phyloP scores from a whole-genome alignment of 2,113 vertebrate species.

The Mirza zaza region DNA sequence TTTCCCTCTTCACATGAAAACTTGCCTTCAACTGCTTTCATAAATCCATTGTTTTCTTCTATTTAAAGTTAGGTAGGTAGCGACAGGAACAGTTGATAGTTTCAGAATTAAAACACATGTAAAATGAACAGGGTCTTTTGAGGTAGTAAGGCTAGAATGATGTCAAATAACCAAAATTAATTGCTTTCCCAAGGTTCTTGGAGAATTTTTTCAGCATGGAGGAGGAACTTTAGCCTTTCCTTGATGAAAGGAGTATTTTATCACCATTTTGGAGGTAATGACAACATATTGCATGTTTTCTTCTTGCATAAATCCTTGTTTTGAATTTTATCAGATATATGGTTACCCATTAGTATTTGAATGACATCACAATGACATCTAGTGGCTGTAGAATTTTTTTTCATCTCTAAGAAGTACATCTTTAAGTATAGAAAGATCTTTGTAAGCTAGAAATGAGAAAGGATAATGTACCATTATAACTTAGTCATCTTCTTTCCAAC shows the following conservation, averaged over 20 bases:
- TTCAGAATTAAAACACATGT: background rate
- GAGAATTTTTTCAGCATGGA: background rate
- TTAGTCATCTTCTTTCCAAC: background rate
- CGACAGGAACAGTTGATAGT: background rate
- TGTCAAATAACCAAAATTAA: background rate
- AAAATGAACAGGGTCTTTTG: background rate
- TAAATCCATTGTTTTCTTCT: background rate
- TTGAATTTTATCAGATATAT: background rate
- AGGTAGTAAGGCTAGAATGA: background rate
- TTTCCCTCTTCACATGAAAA: background rate
- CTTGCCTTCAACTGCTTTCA: background rate
- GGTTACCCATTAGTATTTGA: slow-evolving; percentile 36
- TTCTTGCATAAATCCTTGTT: background rate
- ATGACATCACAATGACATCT: slow-evolving; percentile 62
- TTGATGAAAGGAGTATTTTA: background rate
- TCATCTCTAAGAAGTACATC: background rate
- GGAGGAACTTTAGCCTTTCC: background rate
- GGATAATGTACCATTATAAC: background rate
- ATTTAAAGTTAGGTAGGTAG: background rate
- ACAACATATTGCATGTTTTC: background rate
- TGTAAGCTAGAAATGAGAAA: background rate
- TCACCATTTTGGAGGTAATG: background rate
- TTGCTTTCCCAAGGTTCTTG: background rate
- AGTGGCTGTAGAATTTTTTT: slow-evolving; percentile 56
- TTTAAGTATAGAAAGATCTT: slow-evolving; percentile 3